Evolutionary conservation across 2,888 invertebrate genomes (phyloP), one percentile per base, ranked within the genome.

Genomic region (Tipula helvola): DNA sequence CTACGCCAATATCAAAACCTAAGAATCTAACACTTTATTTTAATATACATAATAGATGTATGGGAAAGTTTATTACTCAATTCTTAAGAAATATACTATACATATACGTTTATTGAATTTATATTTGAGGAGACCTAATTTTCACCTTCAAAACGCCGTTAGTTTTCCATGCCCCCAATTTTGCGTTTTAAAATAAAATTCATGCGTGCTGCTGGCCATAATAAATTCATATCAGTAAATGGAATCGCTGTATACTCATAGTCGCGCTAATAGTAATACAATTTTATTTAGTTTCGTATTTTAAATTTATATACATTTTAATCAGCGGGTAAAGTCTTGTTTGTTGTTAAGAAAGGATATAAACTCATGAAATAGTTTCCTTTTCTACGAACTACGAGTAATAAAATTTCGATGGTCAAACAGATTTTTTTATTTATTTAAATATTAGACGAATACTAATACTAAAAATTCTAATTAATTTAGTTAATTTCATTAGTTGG

Each of bases 61-160:
- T 71, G 71, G 71, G 71, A 71, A 71, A 71, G 71, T 71, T 71
- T 71, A 71, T 71, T 71, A 71, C 71, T 71, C 71, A 71, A 71
- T 71, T 71, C 71, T 71, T 71, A 71, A 28, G 71, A 71, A 57
- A 10, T 71, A 5, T 71, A 28, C 28, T 28, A 28, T 28, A 28
- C 5, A 39, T 52, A 52, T 52, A 52, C 16, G n/a, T 4, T 41
- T 41, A 52, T n/a, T 10, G 57, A 5, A 57, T 18, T 18, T 57
- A 13, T 18, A 5, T 57, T 18, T 8, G 18, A 13, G 3, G 28
- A 8, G 8, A 71, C 71, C 44, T 44, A 71, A 71, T 71, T 71
- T 71, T 71, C 71, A 71, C 71, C 18, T 71, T 71, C 28, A 71
- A 71, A 28, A 71, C 71, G 71, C 10, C 71, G 18, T 57, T 57